These are phyloP conservation scores for Dolichopus griseipennis DNA, from an alignment of 2,888 invertebrate genomes.

Conservation along the genomic window DNA sequence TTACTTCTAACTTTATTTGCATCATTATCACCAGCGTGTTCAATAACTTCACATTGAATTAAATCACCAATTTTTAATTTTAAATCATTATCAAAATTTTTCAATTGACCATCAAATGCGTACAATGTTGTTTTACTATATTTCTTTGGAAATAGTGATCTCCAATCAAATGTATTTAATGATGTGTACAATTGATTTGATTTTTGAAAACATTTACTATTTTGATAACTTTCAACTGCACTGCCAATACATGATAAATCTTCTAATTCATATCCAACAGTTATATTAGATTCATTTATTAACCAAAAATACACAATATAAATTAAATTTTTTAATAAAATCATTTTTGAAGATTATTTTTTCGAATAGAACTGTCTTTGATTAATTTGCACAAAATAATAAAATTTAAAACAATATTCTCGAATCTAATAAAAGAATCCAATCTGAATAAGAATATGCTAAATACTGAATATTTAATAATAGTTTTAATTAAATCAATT, in stretches of 20 bases:
- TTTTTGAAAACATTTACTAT: not conserved
- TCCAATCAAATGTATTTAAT: not conserved
- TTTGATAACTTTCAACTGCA: not conserved
- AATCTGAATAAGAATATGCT: not conserved
- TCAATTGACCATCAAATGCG: not conserved
- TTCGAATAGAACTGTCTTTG: not conserved
- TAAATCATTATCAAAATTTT: not conserved
- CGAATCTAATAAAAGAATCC: not conserved
- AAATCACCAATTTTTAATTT: not conserved
- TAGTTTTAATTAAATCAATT: not conserved
- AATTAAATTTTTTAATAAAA: not conserved
- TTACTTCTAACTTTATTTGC: not conserved
- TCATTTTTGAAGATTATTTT: not conserved
- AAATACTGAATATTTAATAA: not conserved
- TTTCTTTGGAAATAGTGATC: slow-evolving; percentile 1
- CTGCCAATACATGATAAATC: not conserved
- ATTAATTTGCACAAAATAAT: no score
- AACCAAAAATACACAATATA: not conserved
- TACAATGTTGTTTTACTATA: slow-evolving; percentile 4
- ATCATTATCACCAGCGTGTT: not conserved
- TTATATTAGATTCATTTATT: not conserved
- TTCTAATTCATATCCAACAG: not conserved
- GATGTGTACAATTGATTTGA: not conserved
- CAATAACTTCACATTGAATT: slow-evolving; percentile 3
- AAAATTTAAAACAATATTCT: no score